Base-by-base conservation (phyloP, 2,888 invertebrate species). In the Amitus sp. region DNA sequence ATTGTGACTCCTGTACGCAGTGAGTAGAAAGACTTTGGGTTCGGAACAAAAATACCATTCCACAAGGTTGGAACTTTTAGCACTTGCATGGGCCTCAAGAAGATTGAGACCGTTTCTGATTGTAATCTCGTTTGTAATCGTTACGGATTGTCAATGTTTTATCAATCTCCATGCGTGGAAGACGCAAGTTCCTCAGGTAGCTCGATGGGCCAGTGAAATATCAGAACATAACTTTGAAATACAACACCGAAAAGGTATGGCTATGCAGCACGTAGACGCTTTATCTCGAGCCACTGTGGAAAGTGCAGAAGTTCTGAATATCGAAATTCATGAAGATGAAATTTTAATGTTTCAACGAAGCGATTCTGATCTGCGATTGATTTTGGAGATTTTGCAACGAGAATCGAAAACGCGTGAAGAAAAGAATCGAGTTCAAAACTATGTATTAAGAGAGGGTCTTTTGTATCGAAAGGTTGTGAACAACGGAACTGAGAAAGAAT, bases 201-300 rank as follows among this genome's bases (percentile, higher is more conserved):
- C 67, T 7, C 33, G 72, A 30, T 72, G 72, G 72, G 65, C 47
- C 15, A 43, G 28, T 17, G 47, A 47, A 1, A 49, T 73, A 3
- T 46, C 62, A 1, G 73, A 75, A 30, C 73, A 63, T 61, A 66
- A 68, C 28, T 65, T 56, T 42, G 67, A 67, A 45, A 69, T 74
- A 0, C 43, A 62, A 20, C 63, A 72, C 45, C 37, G 65, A 20
- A 7, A 7, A 10, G 30, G 30, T 13, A 10, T 7, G 5, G 2
- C 12, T 7, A 37, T 37, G 37, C 15, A 7, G 15, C n/a, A 37
- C 17, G 17, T 13, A 2, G 37, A 37, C 15, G 37, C 37, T 13
- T 13, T 37, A 5, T 37, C 17, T 15, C 12, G 37, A 2, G 37
- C 37, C 2, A 2, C 37, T 3, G 37, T 37, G 2, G 17, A n/a